Conservation (phyloP, 2,113 vertebrate species). For the Calidris pugnax region DNA sequence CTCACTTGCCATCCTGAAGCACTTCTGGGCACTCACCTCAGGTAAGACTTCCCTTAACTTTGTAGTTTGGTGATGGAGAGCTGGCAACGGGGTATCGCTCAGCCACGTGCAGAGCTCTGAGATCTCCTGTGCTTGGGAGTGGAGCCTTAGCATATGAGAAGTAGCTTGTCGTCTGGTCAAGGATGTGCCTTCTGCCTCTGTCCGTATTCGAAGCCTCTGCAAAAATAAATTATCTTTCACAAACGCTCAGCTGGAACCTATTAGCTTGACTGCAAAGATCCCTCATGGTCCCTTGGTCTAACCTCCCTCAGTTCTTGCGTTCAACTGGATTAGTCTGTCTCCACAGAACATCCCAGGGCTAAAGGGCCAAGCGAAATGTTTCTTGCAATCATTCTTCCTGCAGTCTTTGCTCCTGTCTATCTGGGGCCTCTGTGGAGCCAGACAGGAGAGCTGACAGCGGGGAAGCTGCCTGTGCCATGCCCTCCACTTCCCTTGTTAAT, state of each 20-base stretch:
- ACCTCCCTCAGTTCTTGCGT: background rate
- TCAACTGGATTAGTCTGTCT: conserved; percentile 46
- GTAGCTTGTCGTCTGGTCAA: background rate
- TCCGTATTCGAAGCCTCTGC: background rate
- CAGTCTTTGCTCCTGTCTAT: conserved; percentile 40
- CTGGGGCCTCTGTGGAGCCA: conserved; percentile 23
- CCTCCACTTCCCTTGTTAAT: conserved; percentile 2
- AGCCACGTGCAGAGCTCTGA: background rate
- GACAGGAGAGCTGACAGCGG: conserved; percentile 36
- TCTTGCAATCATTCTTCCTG: conserved; percentile 47
- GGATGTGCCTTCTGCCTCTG: background rate
- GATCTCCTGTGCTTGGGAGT: background rate
- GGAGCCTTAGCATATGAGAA: background rate
- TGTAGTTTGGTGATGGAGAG: background rate
- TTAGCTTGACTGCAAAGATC: conserved; percentile 40
- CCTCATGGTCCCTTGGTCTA: conserved; percentile 35
- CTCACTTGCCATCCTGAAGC: background rate
- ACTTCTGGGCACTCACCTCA: background rate
- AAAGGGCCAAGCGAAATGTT: conserved; percentile 44
- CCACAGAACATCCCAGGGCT: conserved; percentile 39
- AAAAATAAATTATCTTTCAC: conserved; percentile 21
- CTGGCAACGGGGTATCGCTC: background rate
- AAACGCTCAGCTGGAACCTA: conserved; percentile 31
- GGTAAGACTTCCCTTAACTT: background rate
- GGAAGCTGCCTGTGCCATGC: background rate